These are phyloP conservation scores for Strix uralensis DNA, from an alignment of 2,113 vertebrate genomes.

Conservation along the genomic window DNA sequence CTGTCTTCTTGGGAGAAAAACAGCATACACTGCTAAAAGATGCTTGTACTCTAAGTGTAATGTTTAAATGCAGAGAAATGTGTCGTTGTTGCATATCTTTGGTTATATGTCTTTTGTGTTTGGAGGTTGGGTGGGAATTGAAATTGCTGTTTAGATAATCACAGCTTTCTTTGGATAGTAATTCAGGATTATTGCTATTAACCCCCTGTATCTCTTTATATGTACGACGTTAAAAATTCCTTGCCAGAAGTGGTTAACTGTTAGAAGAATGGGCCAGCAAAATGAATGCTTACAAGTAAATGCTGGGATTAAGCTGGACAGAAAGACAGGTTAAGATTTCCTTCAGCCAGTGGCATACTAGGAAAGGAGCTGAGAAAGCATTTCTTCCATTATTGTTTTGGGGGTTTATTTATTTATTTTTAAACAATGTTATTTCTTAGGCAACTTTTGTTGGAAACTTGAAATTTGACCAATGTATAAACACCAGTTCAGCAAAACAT, in stretches of 20 bases:
- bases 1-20: not conserved
- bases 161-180: not conserved
- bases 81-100: constrained; percentile 10
- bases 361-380: not conserved
- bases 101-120: constrained; percentile 46
- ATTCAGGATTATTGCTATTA: constrained; percentile 42
- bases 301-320: not conserved
- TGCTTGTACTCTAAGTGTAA: constrained; percentile 14
- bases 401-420: not conserved
- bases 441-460: not conserved
- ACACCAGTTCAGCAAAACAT: not conserved
- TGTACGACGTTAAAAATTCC: not conserved
- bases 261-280: not conserved
- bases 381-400: not conserved
- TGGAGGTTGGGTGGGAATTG: constrained; percentile 19
- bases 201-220: constrained; percentile 28
- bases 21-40: not conserved
- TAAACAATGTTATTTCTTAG: not conserved
- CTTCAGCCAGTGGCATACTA: not conserved
- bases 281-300: not conserved
- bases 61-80: constrained; percentile 31
- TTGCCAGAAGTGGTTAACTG: constrained; percentile 12
- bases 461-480: not conserved
- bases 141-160: constrained; percentile 34
- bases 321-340: not conserved